Evolutionary conservation across 2,113 vertebrate genomes (phyloP).

Genomic region (Eudyptes chrysolophus): DNA sequence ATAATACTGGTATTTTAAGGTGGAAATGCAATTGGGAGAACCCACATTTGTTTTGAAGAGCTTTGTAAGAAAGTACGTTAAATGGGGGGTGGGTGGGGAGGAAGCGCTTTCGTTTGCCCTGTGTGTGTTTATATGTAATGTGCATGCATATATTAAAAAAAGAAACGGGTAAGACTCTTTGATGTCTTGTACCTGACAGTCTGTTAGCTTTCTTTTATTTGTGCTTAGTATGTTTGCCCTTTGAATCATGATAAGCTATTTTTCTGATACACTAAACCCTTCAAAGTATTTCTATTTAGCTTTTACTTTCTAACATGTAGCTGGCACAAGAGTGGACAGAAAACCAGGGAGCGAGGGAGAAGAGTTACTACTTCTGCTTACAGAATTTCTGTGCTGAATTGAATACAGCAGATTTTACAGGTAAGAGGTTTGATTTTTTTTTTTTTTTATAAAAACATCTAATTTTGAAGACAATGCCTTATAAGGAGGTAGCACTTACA

Average conservation of each 20-base stretch:
- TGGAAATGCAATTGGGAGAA: neutral
- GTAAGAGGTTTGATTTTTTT: neutral
- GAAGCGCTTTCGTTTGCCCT: neutral
- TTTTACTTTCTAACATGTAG: constrained; percentile 53
- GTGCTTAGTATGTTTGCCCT: neutral
- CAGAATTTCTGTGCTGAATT: constrained; percentile 67
- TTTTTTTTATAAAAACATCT: neutral
- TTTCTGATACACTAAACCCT: neutral
- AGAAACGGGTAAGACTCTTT: neutral
- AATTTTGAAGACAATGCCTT: neutral
- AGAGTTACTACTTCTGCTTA: constrained; percentile 59
- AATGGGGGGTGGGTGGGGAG: neutral
- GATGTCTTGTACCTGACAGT: neutral
- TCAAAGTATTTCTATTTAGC: neutral
- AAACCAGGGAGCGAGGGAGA: constrained; percentile 55
- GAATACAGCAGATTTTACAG: constrained; percentile 73
- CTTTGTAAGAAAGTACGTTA: neutral
- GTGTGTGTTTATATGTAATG: neutral
- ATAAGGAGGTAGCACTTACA: neutral
- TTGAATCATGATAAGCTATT: neutral
- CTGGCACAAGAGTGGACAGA: constrained; percentile 75
- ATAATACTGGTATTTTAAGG: neutral
- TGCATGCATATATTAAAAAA: neutral
- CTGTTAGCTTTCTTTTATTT: neutral
- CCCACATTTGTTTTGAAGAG: neutral